A percentile compares a stretch with the other conserved stretches of the same genome.
phyloP scores from a whole-genome alignment of 2,113 vertebrate genomes.

The Brachirus orientalis region DNA sequence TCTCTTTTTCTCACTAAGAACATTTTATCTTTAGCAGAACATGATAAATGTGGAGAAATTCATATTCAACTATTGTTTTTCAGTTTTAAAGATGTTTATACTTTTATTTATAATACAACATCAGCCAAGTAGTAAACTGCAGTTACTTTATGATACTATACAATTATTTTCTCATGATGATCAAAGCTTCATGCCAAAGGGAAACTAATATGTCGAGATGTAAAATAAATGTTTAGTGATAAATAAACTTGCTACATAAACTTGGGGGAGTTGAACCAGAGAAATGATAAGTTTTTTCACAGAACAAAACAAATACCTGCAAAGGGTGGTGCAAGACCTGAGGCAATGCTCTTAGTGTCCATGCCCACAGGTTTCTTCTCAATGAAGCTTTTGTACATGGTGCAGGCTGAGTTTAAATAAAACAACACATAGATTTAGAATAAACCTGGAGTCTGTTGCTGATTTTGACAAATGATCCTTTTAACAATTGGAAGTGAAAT shows the following conservation, averaged over 20 bases:
- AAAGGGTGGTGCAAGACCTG: constrained; percentile 81
- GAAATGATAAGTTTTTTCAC: no score
- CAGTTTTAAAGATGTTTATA: no score
- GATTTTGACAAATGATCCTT: neutral
- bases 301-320: constrained; percentile 69
- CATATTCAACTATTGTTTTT: no score
- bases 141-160: neutral
- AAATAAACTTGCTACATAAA: no score
- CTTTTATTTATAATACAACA: no score
- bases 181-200: neutral
- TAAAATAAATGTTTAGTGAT: no score
- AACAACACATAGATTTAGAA: constrained; percentile 1
- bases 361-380: constrained; percentile 81
- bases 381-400: constrained; percentile 81
- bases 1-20: neutral
- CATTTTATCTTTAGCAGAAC: no score
- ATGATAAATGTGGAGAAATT: no score
- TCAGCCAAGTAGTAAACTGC: no score
- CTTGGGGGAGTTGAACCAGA: no score
- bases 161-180: neutral
- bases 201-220: neutral
- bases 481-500: no score
- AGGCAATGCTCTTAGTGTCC: constrained; percentile 81
- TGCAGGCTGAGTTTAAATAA: constrained; percentile 73
- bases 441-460: neutral